Conservation (phyloP, 2,888 invertebrate species). For the Electrophaes corylata region DNA sequence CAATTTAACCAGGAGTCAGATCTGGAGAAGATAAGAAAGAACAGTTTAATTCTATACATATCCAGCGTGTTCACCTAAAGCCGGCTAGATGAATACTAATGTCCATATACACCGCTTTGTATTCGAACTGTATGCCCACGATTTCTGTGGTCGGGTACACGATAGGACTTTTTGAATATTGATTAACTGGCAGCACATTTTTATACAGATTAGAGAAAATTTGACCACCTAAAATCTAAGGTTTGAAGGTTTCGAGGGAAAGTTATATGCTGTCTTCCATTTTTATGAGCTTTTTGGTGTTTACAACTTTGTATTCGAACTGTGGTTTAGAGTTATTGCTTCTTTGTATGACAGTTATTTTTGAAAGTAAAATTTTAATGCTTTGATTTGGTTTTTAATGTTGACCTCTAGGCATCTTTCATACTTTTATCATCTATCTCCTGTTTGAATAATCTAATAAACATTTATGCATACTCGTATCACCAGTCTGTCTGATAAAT, state of each 20-base stretch:
- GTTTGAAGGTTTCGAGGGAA: slow-evolving; percentile 58
- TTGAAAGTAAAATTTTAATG: slow-evolving; percentile 30
- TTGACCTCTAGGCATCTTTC: not conserved
- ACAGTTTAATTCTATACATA: slow-evolving; percentile 61
- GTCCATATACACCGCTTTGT: slow-evolving; percentile 57
- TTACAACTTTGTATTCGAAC: slow-evolving; percentile 48
- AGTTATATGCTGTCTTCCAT: slow-evolving; percentile 51
- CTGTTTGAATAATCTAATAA: not conserved
- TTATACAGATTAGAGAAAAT: slow-evolving; percentile 47
- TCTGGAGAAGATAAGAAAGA: slow-evolving; percentile 54
- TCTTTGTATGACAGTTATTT: slow-evolving; percentile 27
- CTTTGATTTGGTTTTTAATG: slow-evolving; percentile 28
- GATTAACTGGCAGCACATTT: slow-evolving; percentile 57
- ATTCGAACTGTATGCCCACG: slow-evolving; percentile 71
- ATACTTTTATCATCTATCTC: not conserved
- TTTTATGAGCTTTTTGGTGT: slow-evolving; percentile 35
- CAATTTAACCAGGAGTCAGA: slow-evolving; percentile 45
- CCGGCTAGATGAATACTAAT: slow-evolving; percentile 72
- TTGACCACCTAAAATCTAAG: slow-evolving; percentile 49
- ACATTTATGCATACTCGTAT: slow-evolving; percentile 6
- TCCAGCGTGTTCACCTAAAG: slow-evolving; percentile 64
- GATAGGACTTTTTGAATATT: slow-evolving; percentile 74
- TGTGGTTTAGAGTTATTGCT: slow-evolving; percentile 23
- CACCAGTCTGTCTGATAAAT: slow-evolving; percentile 1
- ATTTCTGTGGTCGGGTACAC: slow-evolving; percentile 74